These are phyloP conservation scores for Apeltes quadracus DNA, from an alignment of 2,113 vertebrate genomes.

Conservation along the genomic window DNA sequence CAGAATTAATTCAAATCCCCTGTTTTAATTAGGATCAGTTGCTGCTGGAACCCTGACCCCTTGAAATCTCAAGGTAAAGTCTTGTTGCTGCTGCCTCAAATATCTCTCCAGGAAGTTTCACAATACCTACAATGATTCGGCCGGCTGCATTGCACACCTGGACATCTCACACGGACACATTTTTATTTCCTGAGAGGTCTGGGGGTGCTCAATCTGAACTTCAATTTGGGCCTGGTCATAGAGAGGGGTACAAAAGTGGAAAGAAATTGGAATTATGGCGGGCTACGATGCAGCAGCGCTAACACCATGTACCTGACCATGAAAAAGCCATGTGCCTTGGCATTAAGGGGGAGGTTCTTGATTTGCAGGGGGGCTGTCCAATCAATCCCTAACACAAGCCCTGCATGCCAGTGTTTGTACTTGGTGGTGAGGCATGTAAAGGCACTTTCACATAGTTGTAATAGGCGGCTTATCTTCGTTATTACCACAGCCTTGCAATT, in stretches of 20 bases:
- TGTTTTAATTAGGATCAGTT: constrained; percentile 80
- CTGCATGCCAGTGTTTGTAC: constrained; percentile 35
- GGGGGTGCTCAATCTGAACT: constrained; percentile 55
- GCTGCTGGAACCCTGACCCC: constrained; percentile 76
- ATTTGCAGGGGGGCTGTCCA: constrained; percentile 38
- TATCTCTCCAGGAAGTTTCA: constrained; percentile 56
- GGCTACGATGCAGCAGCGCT: background rate
- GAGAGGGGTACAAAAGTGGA: constrained; percentile 28
- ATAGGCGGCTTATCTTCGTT: constrained; percentile 34
- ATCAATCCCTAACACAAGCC: constrained; percentile 48
- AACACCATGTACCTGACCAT: constrained; percentile 27
- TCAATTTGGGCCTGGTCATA: constrained; percentile 56
- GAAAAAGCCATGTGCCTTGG: constrained; percentile 43
- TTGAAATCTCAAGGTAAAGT: constrained; percentile 69
- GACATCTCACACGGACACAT: constrained; percentile 49
- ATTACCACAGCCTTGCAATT: constrained; percentile 41
- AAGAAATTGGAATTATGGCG: constrained; percentile 29
- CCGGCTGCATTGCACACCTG: constrained; percentile 38
- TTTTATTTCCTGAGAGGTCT: constrained; percentile 43
- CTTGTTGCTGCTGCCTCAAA: constrained; percentile 39
- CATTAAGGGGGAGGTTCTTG: constrained; percentile 24
- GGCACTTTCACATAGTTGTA: constrained; percentile 48
- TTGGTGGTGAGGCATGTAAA: constrained; percentile 34
- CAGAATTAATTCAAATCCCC: constrained; percentile 78
- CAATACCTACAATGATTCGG: constrained; percentile 64